These are phyloP conservation scores for Penaeus vannamei DNA, from an alignment of 1,140 invertebrate genomes.

Conservation along the genomic window DNA sequence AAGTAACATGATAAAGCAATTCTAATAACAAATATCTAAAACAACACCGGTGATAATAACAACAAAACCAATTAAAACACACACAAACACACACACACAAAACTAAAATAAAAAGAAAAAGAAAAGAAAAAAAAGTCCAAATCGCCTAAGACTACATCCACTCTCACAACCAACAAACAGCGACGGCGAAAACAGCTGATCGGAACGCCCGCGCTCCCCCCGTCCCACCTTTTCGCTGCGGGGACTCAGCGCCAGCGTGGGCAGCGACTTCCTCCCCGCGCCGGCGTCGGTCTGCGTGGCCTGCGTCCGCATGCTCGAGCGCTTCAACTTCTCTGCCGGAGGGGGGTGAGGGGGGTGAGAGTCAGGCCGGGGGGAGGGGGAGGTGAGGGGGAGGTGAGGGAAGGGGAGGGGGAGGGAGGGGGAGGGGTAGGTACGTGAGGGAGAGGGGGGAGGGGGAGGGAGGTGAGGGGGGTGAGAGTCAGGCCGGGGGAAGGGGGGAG, in stretches of 20 bases:
- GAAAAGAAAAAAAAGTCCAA: no score
- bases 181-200: no score
- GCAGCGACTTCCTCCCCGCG: constrained; percentile 66
- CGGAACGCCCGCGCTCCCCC: background rate
- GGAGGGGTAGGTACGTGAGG: background rate
- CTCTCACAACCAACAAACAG: no score
- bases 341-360: background rate
- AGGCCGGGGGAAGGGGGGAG: background rate
- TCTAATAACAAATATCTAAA: no score
- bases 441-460: no score
- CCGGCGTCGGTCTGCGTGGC: constrained; percentile 87
- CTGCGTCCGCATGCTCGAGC: constrained; percentile 90
- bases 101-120: no score
- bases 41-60: no score
- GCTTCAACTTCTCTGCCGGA: constrained; percentile 83
- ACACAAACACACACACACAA: no score
- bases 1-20: no score
- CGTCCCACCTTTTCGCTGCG: constrained; percentile 61
- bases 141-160: no score
- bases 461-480: constrained; percentile 25
- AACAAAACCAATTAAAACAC: no score
- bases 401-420: background rate
- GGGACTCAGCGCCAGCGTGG: constrained; percentile 51
- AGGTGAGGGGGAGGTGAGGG: background rate
- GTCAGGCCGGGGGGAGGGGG: background rate